Evolutionary conservation across 2,113 vertebrate genomes (phyloP).

Genomic region (Leiothrix lutea): DNA sequence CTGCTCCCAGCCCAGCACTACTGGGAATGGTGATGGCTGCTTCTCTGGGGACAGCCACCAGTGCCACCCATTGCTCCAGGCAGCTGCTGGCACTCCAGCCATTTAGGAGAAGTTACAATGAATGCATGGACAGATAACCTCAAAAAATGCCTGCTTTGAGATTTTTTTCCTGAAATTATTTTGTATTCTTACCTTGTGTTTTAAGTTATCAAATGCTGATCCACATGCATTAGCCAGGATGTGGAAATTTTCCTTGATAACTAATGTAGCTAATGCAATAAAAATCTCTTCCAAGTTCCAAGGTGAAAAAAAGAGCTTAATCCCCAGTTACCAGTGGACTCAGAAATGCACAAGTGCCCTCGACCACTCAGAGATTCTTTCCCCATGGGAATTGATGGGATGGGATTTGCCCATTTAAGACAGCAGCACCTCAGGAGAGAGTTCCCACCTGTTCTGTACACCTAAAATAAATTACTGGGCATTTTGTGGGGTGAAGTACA

Average conservation of each 20-base stretch:
- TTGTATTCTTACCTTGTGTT: background rate
- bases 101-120: background rate
- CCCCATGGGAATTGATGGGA: too few species aligned
- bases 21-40: background rate
- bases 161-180: background rate
- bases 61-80: background rate
- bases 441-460: background rate
- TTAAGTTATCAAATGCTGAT: constrained; percentile 24
- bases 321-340: background rate
- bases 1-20: background rate
- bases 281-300: constrained; percentile 24
- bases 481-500: background rate
- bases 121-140: background rate
- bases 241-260: constrained; percentile 51
- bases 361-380: background rate
- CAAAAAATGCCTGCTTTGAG: background rate
- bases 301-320: constrained; percentile 40
- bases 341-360: background rate
- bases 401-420: background rate
- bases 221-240: background rate
- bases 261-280: constrained; percentile 33
- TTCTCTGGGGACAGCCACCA: background rate
- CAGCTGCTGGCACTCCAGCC: background rate
- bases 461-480: background rate
- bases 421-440: background rate